Conservation (phyloP, 2,888 invertebrate genomes). For the Hydriomena furcata region DNA sequence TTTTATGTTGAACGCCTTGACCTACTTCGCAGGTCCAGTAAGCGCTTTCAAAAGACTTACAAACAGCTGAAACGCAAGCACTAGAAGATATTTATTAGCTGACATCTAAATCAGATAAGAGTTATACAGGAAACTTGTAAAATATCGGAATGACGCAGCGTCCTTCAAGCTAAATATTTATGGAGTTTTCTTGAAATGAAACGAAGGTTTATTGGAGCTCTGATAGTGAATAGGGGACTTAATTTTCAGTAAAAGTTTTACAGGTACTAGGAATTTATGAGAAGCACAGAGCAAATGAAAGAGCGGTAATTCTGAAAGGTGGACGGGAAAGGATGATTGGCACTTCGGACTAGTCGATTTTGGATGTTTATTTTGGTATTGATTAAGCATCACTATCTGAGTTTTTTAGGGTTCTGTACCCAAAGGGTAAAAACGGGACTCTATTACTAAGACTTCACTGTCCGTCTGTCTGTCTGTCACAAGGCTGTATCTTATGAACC, state of each 20-base stretch:
- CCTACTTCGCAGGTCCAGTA: slow-evolving; percentile 30
- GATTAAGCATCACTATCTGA: too few species aligned
- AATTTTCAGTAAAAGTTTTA: slow-evolving; percentile 4
- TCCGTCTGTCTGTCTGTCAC: too few species aligned
- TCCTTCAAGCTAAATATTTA: slow-evolving; percentile 25
- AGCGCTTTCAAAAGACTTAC: slow-evolving; percentile 28
- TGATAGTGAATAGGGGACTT: slow-evolving; percentile 1
- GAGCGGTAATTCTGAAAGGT: too few species aligned
- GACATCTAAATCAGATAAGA: slow-evolving; percentile 36
- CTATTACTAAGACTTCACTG: too few species aligned
- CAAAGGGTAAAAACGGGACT: too few species aligned
- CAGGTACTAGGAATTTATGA: too few species aligned
- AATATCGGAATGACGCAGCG: slow-evolving; percentile 22
- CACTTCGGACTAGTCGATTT: too few species aligned
- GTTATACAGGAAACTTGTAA: slow-evolving; percentile 27
- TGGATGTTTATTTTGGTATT: too few species aligned
- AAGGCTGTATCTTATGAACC: too few species aligned
- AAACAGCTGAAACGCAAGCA: slow-evolving; percentile 20
- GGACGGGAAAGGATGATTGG: too few species aligned
- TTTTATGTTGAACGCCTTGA: slow-evolving; percentile 39
- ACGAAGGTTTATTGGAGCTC: background rate
- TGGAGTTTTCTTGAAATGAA: slow-evolving; percentile 17
- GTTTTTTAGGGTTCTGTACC: too few species aligned
- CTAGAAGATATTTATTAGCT: slow-evolving; percentile 32
- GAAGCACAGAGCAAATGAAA: too few species aligned